These are phyloP conservation scores for Paraplagusia blochii DNA, from an alignment of 2,113 vertebrate genomes.

Conservation along the genomic window DNA sequence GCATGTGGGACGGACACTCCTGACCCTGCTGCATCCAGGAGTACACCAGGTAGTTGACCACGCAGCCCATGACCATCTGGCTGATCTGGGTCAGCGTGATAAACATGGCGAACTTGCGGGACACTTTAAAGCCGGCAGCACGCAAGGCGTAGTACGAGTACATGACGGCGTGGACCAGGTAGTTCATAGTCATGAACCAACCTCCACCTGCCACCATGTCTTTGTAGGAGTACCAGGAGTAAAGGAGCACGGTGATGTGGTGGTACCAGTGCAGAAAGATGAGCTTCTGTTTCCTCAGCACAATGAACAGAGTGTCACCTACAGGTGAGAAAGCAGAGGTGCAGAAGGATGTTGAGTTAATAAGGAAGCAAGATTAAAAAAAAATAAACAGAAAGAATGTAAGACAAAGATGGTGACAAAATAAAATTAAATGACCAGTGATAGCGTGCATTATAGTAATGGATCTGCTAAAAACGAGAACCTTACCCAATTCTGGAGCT, in stretches of 20 bases:
- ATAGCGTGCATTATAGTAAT: background rate
- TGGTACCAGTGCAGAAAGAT: slow-evolving; percentile 99
- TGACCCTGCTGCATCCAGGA: slow-evolving; percentile 98
- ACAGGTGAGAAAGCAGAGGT: slow-evolving; percentile 5
- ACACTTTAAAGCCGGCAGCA: slow-evolving; percentile 92
- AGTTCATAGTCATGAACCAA: slow-evolving; percentile 99
- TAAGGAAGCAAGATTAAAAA: no score
- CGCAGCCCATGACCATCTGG: slow-evolving; percentile 96
- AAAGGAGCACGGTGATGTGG: slow-evolving; percentile 98
- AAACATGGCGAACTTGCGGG: slow-evolving; percentile 97
- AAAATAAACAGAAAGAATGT: no score
- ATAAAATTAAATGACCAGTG: background rate
- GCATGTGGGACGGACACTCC: slow-evolving; percentile 91
- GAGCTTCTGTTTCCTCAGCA: slow-evolving; percentile 98
- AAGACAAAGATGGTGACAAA: slow-evolving; percentile 4
- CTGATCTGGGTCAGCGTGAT: slow-evolving; percentile 98
- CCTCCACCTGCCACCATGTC: slow-evolving; percentile 99
- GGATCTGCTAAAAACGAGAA: slow-evolving; percentile 9
- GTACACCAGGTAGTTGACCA: slow-evolving; percentile 97
- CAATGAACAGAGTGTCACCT: slow-evolving; percentile 98
- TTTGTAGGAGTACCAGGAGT: slow-evolving; percentile 99
- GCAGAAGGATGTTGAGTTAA: background rate
- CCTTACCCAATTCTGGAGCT: slow-evolving; percentile 98
- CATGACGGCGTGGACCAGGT: slow-evolving; percentile 95
- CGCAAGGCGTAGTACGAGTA: slow-evolving; percentile 97